phyloP scores from a whole-genome alignment of 2,888 invertebrate species.

The Perithous albicinctus region DNA sequence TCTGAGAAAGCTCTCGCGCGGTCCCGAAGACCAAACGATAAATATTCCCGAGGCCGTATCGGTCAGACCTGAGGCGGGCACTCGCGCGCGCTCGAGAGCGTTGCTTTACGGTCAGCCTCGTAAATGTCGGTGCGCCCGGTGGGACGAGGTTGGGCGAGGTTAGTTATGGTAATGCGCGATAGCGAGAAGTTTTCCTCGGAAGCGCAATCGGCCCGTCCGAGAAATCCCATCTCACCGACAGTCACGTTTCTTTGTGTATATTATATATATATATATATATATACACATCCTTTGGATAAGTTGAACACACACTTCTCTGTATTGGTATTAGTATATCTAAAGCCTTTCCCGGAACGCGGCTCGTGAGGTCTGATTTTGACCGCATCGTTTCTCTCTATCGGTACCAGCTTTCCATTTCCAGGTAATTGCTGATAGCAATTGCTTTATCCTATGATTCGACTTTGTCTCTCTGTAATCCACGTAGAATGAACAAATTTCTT shows the following conservation, averaged over 20 bases:
- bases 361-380: slow-evolving; percentile 34
- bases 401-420: slow-evolving; percentile 19
- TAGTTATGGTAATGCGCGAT: slow-evolving; percentile 69
- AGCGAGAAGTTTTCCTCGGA: slow-evolving; percentile 58
- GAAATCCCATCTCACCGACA: slow-evolving; percentile 54
- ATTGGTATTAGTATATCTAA: slow-evolving; percentile 37
- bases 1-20: slow-evolving; percentile 1
- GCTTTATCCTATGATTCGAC: neutral
- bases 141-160: slow-evolving; percentile 67
- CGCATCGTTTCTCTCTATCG: slow-evolving; percentile 1
- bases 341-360: slow-evolving; percentile 45
- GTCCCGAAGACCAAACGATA: slow-evolving; percentile 54
- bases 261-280: too few relatives aligned
- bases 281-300: neutral
- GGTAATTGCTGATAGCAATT: neutral
- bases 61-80: slow-evolving; percentile 49
- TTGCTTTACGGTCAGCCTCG: slow-evolving; percentile 57
- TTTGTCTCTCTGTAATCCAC: slow-evolving; percentile 24
- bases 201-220: slow-evolving; percentile 54
- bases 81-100: too few relatives aligned
- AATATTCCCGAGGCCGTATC: slow-evolving; percentile 65
- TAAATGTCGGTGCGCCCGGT: slow-evolving; percentile 50
- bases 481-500: neutral
- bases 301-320: neutral
- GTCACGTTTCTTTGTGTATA: neutral